Evolutionary conservation across 1,140 invertebrate species (phyloP).

Genomic region (Drosophila suzukii): DNA sequence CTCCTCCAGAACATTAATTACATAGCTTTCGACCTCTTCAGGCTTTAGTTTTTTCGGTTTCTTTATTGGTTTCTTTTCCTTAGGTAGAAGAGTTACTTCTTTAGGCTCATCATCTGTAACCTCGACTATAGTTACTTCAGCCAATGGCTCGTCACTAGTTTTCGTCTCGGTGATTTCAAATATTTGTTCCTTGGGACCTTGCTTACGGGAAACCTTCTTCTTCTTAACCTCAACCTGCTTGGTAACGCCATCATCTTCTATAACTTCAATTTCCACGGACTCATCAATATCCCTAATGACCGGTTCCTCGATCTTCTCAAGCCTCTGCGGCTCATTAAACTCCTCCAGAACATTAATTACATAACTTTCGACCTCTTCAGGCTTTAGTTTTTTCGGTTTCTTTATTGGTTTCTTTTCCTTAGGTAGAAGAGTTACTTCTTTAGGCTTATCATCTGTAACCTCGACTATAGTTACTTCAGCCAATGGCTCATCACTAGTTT

Average conservation of each 20-base stretch:
- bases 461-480: conserved; percentile 26
- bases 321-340: conserved; percentile 46
- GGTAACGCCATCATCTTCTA: conserved; percentile 28
- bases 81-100: neutral
- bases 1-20: conserved; percentile 53
- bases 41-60: conserved; percentile 60
- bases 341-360: conserved; percentile 55
- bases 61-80: conserved; percentile 39
- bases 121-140: conserved; percentile 24
- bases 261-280: conserved; percentile 19
- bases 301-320: conserved; percentile 41
- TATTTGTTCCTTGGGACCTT: conserved; percentile 52
- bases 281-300: conserved; percentile 45
- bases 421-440: neutral
- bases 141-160: conserved; percentile 23
- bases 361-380: conserved; percentile 47
- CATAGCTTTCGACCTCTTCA: conserved; percentile 49
- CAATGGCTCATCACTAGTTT: conserved; percentile 25
- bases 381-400: conserved; percentile 62
- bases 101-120: conserved; percentile 6
- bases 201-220: conserved; percentile 56
- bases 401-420: conserved; percentile 37
- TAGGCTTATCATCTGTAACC: conserved; percentile 6
- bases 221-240: conserved; percentile 55
- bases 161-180: conserved; percentile 59